phyloP scores from a whole-genome alignment of 2,113 vertebrate genomes.

The Heterochromis multidens region DNA sequence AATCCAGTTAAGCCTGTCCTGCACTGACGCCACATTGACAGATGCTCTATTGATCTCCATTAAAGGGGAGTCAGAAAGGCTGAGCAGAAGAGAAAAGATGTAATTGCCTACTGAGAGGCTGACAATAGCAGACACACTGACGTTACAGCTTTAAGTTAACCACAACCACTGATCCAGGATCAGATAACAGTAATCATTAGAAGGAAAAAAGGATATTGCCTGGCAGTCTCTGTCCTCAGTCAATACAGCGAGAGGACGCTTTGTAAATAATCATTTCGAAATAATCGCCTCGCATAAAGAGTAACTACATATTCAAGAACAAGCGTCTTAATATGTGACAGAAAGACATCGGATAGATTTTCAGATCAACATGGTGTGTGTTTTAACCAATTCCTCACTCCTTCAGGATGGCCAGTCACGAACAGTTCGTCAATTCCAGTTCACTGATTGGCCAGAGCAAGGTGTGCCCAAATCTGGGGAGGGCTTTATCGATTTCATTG shows the following conservation, averaged over 20 bases:
- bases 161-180: conserved; percentile 60
- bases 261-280: conserved; percentile 21
- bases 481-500: conserved; percentile 97
- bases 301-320: background rate
- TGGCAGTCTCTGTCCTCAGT: conserved; percentile 26
- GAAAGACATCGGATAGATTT: background rate
- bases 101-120: conserved; percentile 68
- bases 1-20: conserved; percentile 59
- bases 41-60: conserved; percentile 76
- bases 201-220: conserved; percentile 28
- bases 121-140: conserved; percentile 60
- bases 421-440: conserved; percentile 98
- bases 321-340: background rate
- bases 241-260: conserved; percentile 16
- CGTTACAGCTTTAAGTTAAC: conserved; percentile 57
- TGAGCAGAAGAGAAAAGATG: conserved; percentile 69
- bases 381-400: background rate
- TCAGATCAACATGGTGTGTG: background rate
- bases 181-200: conserved; percentile 70
- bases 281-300: conserved; percentile 4
- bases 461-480: conserved; percentile 97
- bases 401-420: conserved; percentile 93
- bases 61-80: conserved; percentile 71
- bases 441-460: conserved; percentile 98
- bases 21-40: conserved; percentile 66